A percentile compares a stretch with the other conserved stretches of the same genome.
Evolutionary conservation across 2,113 vertebrate species (phyloP).

Genomic region (Hippopotamus amphibius): DNA sequence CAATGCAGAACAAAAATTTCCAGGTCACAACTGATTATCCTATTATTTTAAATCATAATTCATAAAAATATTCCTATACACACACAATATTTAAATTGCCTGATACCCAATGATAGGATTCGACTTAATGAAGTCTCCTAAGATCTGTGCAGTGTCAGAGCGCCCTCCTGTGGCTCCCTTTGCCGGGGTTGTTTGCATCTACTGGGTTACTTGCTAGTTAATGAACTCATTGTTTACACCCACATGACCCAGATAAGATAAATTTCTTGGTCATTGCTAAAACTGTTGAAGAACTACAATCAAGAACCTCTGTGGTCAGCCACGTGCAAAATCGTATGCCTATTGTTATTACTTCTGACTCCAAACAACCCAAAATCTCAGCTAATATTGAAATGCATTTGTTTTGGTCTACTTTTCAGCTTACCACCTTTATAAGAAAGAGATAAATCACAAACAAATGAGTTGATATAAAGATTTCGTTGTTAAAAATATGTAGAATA

Average conservation of each 20-base stretch:
- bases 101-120: not conserved
- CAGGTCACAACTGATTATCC: not conserved
- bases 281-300: not conserved
- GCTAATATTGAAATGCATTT: not conserved
- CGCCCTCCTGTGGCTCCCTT: not conserved
- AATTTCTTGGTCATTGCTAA: not conserved
- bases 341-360: not conserved
- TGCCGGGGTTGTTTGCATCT: not conserved
- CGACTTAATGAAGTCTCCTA: not conserved
- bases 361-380: not conserved
- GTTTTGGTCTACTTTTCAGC: not conserved
- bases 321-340: not conserved
- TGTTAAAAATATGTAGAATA: not conserved
- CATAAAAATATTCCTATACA: not conserved
- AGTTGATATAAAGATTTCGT: not conserved
- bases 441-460: not conserved
- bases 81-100: not conserved
- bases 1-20: not conserved
- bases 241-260: not conserved
- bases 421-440: not conserved
- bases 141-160: not conserved
- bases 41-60: constrained; percentile 16
- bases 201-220: not conserved
- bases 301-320: not conserved
- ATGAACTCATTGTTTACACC: not conserved